Evolutionary conservation across 2,888 invertebrate species (phyloP), one percentile per base, ranked within the genome.

Genomic region (Neria commutata): DNA sequence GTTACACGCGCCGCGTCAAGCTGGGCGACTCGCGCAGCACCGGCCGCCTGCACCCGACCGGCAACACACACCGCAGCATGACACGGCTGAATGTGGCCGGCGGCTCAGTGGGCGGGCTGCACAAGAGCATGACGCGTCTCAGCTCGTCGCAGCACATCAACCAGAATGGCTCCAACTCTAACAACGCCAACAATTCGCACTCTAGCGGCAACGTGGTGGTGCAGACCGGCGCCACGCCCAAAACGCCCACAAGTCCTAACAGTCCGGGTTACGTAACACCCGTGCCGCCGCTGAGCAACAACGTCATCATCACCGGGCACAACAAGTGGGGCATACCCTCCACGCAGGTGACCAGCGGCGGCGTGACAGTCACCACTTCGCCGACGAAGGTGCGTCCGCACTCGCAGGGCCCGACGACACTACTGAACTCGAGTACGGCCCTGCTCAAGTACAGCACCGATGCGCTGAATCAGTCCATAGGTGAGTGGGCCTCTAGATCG

Each of bases 91-190:
- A 91, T 78, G 87, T 89, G 57, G 88, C 89, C 57, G 89, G 88
- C 34, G 90, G 90, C 16, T 90, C 90, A 0, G 89, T 91, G 14
- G 90, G 90, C 8, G 91, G 91, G 1, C 83, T 91, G 3, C 91
- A 91, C 77, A 91, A 91, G 77, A 91, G 91, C 76, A 91, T 92
- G 91, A 91, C 91, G 8, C 85, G 91, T 37, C 78, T 92, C 61
- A 91, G 91, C 61, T 90, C 90, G 14, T 91, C 91, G 40, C 90
- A 91, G 75, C 88, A 89, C 77, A 90, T 90, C 68, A 89, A 90
- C 75, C 85, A 84, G 58, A 85, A 84, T 54, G 83, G 84, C 54
- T 72, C 76, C n/a, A 76, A 69, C 58, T 71, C 72, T 21, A 72
- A 71, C 53, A 71, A 64, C 47, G 64, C 65, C 58, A 60, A 61